Evolutionary conservation across 2,797 vertebrate species (phyloP).

Genomic region (Poeciliopsis gracilis): DNA sequence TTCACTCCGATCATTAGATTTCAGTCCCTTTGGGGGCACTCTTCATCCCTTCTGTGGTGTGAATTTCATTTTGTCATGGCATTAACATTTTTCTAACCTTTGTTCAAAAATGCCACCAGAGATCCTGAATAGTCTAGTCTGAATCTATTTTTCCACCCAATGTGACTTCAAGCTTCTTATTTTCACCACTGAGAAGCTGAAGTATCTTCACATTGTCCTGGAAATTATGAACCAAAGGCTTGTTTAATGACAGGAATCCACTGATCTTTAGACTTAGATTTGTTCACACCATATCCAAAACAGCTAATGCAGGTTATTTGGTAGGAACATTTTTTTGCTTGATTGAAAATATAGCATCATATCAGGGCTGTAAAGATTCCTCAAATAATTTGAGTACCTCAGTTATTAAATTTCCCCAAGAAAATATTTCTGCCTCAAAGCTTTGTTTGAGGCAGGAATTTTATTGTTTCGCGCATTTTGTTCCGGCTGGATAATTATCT

Average conservation of each 20-base stretch:
- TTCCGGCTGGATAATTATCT: too few species aligned
- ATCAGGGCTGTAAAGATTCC: neutral
- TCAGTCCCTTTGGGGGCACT: constrained; percentile 42
- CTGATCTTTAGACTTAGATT: neutral
- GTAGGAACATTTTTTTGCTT: too few species aligned
- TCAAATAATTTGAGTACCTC: neutral
- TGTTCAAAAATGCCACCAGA: constrained; percentile 49
- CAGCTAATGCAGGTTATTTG: neutral
- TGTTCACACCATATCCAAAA: neutral
- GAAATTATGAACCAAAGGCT: neutral
- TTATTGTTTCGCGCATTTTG: too few species aligned
- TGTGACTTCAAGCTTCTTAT: constrained; percentile 25
- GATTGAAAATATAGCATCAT: neutral
- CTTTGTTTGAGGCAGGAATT: too few species aligned
- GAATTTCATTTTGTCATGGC: constrained; percentile 53
- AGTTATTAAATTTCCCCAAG: too few species aligned
- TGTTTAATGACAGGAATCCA: neutral
- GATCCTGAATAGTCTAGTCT: constrained; percentile 17
- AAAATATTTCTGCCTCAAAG: too few species aligned
- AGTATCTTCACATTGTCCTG: constrained; percentile 16
- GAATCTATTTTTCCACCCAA: constrained; percentile 29
- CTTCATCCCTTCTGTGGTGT: constrained; percentile 36
- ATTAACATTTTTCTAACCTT: constrained; percentile 60
- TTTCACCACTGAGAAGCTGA: constrained; percentile 10
- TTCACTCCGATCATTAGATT: constrained; percentile 62